phyloP scores from a whole-genome alignment of 2,888 invertebrate genomes.

The Lamellibrachia satsuma region DNA sequence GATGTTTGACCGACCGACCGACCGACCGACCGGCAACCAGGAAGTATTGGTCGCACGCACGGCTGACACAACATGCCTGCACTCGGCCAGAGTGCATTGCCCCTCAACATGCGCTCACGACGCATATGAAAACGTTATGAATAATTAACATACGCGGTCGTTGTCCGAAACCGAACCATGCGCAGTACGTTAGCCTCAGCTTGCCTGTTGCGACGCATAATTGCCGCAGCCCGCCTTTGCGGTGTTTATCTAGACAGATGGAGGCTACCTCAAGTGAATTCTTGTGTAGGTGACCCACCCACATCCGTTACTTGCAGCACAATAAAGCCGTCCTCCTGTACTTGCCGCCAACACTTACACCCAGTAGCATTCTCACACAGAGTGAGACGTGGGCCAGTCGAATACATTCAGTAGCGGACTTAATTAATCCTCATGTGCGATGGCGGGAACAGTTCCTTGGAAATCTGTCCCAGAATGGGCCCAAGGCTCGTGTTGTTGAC shows the following conservation, averaged over 20 bases:
- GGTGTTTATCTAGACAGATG: neutral
- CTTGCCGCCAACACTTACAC: neutral
- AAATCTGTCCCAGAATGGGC: neutral
- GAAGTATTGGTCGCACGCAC: neutral
- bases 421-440: neutral
- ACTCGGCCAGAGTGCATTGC: neutral
- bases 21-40: too few species aligned
- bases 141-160: neutral
- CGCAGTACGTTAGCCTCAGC: neutral
- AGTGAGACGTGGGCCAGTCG: neutral
- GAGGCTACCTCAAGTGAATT: neutral
- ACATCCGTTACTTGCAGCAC: neutral
- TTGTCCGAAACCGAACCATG: neutral
- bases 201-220: too few species aligned
- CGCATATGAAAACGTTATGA: neutral
- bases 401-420: neutral
- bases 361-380: neutral
- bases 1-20: too few species aligned
- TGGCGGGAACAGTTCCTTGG: neutral
- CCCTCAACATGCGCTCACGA: neutral
- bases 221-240: neutral
- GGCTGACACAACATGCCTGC: neutral
- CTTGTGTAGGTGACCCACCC: neutral
- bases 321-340: neutral
- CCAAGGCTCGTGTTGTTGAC: neutral